Conservation (phyloP, 2,113 vertebrate genomes). For the Elgaria multicarinata region DNA sequence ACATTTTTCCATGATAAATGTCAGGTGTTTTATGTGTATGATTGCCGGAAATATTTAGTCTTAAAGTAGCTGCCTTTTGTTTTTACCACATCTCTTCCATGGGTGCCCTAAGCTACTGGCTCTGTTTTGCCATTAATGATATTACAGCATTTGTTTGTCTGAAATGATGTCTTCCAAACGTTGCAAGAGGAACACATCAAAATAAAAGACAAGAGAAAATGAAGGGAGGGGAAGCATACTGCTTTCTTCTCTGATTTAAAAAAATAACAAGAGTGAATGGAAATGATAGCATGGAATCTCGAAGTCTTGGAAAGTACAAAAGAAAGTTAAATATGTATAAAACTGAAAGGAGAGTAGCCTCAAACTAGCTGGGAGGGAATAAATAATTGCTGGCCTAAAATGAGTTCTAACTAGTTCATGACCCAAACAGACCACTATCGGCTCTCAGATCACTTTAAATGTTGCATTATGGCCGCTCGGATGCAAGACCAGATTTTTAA, state of each 20-base stretch:
- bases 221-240: slow-evolving; percentile 19
- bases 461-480: slow-evolving; percentile 76
- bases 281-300: slow-evolving; percentile 53
- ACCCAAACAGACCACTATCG: slow-evolving; percentile 64
- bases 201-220: background rate
- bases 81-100: slow-evolving; percentile 43
- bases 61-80: slow-evolving; percentile 7
- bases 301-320: slow-evolving; percentile 46
- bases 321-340: slow-evolving; percentile 50
- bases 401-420: slow-evolving; percentile 67
- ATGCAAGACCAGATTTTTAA: slow-evolving; percentile 70
- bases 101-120: slow-evolving; percentile 34
- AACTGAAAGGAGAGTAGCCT: slow-evolving; percentile 60
- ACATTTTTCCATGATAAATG: background rate
- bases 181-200: too few species aligned
- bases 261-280: slow-evolving; percentile 43
- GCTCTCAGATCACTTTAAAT: slow-evolving; percentile 78
- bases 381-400: slow-evolving; percentile 71
- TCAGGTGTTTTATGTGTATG: background rate
- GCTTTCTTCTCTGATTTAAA: slow-evolving; percentile 41
- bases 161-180: background rate
- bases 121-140: slow-evolving; percentile 50
- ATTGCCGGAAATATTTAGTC: slow-evolving; percentile 1
- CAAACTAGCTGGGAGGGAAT: slow-evolving; percentile 39
- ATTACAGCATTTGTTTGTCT: slow-evolving; percentile 27